Base-by-base conservation (phyloP, 2,113 vertebrate genomes). In the Thinocorus orbignyianus region DNA sequence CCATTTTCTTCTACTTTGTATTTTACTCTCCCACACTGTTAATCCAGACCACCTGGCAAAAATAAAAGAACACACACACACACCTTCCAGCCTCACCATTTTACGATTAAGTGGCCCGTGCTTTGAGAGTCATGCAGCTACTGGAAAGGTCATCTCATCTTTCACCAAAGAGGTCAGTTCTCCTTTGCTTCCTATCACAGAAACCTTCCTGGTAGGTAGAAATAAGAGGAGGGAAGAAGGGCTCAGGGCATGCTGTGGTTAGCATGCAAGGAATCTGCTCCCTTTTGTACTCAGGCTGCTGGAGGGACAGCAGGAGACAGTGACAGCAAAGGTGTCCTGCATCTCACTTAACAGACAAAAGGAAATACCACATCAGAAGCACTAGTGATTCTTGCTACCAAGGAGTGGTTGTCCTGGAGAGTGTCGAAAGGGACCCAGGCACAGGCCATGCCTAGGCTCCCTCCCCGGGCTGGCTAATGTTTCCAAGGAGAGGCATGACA, bases 301-400 rank as follows among this genome's bases (percentile, higher is more conserved):
- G 42, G 66, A 65, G 61, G 0, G 1, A 68, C 86, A 72, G 73
- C 6, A 0, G 42, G 76, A 88, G 46, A n/a, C 5, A 20, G 42
- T 71, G 89, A 60, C 91, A 73, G 74, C 51, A 70, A 65, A 85
- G 39, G 60, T 72, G 54, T 74, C 66, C 28, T 52, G 39, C 51
- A 51, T 80, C 81, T 80, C 1, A 0, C 22, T 68, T 77, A n/a
- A 80, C 91, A 58, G 15, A 95, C 46, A 66, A 93, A 94, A 93
- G 88, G 86, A 93, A 95, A 91, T 80, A 58, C 61, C 90, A 90
- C 55, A 69, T 80, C 86, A 91, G 78, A 86, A 89, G 81, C 71
- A 61, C 46, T 3, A 37, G 37, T 66, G 83, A 95, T 82, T 81
- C 86, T 54, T 91, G 74, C 91, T 88, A 77, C 31, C 73, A 37